A percentile compares a stretch with the other conserved stretches of the same genome.
Conservation (phyloP, 2,888 invertebrate genomes). For the Synanthedon andrenaeformis region DNA sequence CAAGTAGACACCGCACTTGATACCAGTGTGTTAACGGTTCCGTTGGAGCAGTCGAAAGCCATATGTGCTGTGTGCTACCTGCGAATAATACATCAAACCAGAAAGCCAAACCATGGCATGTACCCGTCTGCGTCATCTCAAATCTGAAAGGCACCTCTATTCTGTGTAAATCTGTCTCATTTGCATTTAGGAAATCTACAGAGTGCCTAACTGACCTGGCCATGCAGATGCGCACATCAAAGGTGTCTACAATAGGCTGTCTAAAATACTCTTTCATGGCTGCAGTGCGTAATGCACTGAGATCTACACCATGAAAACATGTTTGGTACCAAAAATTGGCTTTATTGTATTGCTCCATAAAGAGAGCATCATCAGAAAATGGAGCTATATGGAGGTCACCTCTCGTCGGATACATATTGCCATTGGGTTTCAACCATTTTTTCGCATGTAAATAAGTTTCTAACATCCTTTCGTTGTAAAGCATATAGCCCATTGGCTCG, state of each 20-base stretch:
- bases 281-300: constrained; percentile 90
- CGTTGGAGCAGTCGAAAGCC: constrained; percentile 97
- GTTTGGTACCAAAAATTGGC: constrained; percentile 99
- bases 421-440: constrained; percentile 93
- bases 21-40: constrained; percentile 99
- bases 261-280: constrained; percentile 98
- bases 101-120: constrained; percentile 97
- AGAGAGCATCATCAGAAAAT: constrained; percentile 96
- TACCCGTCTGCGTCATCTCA: constrained; percentile 90
- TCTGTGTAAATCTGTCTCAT: constrained; percentile 93
- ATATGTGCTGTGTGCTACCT: constrained; percentile 89
- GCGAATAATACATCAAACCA: constrained; percentile 99
- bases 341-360: constrained; percentile 98
- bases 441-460: constrained; percentile 99
- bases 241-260: constrained; percentile 98
- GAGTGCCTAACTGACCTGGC: constrained; percentile 93
- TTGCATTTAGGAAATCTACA: constrained; percentile 92
- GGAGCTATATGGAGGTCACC: constrained; percentile 98
- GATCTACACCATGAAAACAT: constrained; percentile 97
- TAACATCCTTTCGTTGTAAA: constrained; percentile 98
- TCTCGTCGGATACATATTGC: constrained; percentile 97
- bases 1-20: constrained; percentile 95
- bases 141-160: constrained; percentile 97
- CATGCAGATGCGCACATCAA: constrained; percentile 97
- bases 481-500: constrained; percentile 99